phyloP scores from a whole-genome alignment of 2,113 vertebrate genomes.

The Falcunculus frontatus region DNA sequence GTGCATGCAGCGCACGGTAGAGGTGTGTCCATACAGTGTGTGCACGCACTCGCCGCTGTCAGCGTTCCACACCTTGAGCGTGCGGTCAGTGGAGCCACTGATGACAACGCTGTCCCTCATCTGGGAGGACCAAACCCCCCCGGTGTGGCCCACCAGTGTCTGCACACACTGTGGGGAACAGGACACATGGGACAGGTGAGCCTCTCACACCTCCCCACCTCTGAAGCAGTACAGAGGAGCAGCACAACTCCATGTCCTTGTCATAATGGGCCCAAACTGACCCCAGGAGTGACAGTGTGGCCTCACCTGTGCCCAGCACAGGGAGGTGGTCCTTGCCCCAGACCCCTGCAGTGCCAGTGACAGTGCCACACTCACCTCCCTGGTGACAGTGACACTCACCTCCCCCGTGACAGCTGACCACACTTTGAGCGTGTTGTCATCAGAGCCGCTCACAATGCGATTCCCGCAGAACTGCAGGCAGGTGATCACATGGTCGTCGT shows the following conservation, averaged over 20 bases:
- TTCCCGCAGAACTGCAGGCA: conserved; percentile 68
- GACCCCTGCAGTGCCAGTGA: accelerated
- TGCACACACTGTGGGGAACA: conserved; percentile 50
- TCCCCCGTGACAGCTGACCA: conserved; percentile 64
- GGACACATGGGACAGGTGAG: neutral
- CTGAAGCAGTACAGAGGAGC: neutral
- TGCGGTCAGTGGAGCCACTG: conserved; percentile 66
- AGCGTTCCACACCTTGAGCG: conserved; percentile 61
- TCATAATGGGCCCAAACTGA: neutral
- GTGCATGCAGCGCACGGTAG: conserved; percentile 70
- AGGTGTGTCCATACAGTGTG: conserved; percentile 62
- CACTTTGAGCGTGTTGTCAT: conserved; percentile 68
- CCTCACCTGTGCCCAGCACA: neutral
- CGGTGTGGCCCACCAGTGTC: conserved; percentile 66
- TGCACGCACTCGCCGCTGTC: conserved; percentile 64
- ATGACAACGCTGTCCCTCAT: conserved; percentile 64
- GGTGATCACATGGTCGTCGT: conserved; percentile 64
- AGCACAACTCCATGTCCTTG: neutral
- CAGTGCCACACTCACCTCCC: conserved; percentile 1
- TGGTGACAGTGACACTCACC: conserved; percentile 2
- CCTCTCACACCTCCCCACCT: neutral
- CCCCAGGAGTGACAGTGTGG: too few relatives aligned
- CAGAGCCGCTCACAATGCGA: conserved; percentile 59
- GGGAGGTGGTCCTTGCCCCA: too few relatives aligned
- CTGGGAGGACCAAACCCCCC: conserved; percentile 69